These are phyloP conservation scores for Rhorus exstirpatorius DNA, from an alignment of 2,888 invertebrate genomes.

Conservation along the genomic window DNA sequence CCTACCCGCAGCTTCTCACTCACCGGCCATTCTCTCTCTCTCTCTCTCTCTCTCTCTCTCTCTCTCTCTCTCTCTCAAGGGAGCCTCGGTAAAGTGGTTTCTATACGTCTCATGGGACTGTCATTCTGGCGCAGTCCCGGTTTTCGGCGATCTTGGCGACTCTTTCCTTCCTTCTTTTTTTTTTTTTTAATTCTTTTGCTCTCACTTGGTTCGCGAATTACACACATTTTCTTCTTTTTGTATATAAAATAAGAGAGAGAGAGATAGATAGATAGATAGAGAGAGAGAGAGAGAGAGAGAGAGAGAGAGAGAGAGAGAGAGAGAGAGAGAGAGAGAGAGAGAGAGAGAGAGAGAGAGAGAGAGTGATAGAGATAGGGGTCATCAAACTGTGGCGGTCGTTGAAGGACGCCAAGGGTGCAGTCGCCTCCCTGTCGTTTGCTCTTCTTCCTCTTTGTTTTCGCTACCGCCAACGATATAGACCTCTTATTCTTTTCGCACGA, in stretches of 20 bases:
- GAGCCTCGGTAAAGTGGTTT: slow-evolving; percentile 47
- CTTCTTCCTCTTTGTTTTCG: slow-evolving; percentile 50
- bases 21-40: neutral
- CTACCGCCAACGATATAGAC: slow-evolving; percentile 49
- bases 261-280: too few species aligned
- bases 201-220: slow-evolving; percentile 25
- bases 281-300: neutral
- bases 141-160: slow-evolving; percentile 69
- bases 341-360: neutral
- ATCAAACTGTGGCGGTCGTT: slow-evolving; percentile 81
- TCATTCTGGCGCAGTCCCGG: slow-evolving; percentile 40
- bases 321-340: neutral
- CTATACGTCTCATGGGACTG: slow-evolving; percentile 44
- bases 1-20: too few species aligned
- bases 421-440: slow-evolving; percentile 66
- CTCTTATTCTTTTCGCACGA: slow-evolving; percentile 71
- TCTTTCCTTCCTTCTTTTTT: slow-evolving; percentile 44
- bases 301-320: slow-evolving; percentile 56
- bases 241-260: slow-evolving; percentile 5
- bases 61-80: neutral
- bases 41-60: too few species aligned
- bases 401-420: slow-evolving; percentile 80
- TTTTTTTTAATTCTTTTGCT: slow-evolving; percentile 48
- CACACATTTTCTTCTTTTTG: slow-evolving; percentile 8
- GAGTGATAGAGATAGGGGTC: slow-evolving; percentile 72